Evolutionary conservation across 2,797 vertebrate species (phyloP).

Genomic region (Parauchenoglanis punctatus): DNA sequence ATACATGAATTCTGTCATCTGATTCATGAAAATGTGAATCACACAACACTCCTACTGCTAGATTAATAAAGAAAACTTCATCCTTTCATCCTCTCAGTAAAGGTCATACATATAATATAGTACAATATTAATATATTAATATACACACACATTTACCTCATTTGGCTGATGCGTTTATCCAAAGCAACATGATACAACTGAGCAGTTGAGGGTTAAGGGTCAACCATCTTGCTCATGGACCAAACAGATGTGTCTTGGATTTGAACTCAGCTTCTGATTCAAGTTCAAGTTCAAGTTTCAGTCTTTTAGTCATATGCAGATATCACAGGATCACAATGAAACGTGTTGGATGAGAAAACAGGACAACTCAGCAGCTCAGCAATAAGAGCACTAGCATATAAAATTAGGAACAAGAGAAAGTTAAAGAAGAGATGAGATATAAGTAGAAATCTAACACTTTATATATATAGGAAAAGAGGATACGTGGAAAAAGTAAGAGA

Average conservation of each 20-base stretch:
- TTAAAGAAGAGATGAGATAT: no score
- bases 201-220: not conserved
- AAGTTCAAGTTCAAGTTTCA: no score
- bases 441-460: no score
- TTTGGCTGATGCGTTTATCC: not conserved
- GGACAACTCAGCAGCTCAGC: no score
- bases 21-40: not conserved
- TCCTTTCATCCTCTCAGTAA: not conserved
- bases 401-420: no score
- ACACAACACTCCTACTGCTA: not conserved
- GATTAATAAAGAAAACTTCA: not conserved
- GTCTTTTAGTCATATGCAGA: no score
- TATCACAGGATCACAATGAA: no score
- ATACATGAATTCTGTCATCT: not conserved
- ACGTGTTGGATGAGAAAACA: no score
- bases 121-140: not conserved
- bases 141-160: not conserved
- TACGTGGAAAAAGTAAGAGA: no score
- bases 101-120: no score
- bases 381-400: no score
- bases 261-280: not conserved
- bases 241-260: not conserved
- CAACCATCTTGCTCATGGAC: not conserved
- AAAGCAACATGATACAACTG: not conserved
- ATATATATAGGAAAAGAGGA: no score